Evolutionary conservation across 2,113 vertebrate genomes (phyloP).

Genomic region (Colistium nudipinnis): DNA sequence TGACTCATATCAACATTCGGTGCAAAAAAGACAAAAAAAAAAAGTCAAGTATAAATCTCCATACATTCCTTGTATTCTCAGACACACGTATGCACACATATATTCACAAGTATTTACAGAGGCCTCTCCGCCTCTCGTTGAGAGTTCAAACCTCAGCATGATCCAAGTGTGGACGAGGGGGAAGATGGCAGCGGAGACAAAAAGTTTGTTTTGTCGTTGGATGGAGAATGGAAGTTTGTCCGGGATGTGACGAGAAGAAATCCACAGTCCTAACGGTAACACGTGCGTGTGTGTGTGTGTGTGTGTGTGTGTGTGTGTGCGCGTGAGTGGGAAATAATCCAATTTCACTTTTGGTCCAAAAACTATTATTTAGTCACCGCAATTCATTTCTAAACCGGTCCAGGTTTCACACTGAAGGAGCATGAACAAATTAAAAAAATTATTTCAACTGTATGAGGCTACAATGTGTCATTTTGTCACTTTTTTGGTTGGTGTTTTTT

Average conservation of each 20-base stretch:
- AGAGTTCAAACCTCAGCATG: slow-evolving; percentile 45
- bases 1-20: slow-evolving; percentile 36
- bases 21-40: slow-evolving; percentile 28
- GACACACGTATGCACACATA: slow-evolving; percentile 42
- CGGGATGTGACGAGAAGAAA: slow-evolving; percentile 9
- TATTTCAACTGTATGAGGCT: too few relatives aligned
- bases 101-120: slow-evolving; percentile 65
- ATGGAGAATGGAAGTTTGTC: neutral
- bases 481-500: too few relatives aligned
- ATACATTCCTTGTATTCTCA: slow-evolving; percentile 73
- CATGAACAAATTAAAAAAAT: too few relatives aligned
- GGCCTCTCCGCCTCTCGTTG: neutral
- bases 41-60: slow-evolving; percentile 74
- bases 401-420: too few relatives aligned
- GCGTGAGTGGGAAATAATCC: neutral
- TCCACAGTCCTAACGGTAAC: neutral
- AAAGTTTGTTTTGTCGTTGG: slow-evolving; percentile 3
- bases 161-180: neutral
- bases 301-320: neutral
- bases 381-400: too few relatives aligned
- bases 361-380: too few relatives aligned
- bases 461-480: too few relatives aligned
- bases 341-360: too few relatives aligned
- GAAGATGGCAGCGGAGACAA: slow-evolving; percentile 35
- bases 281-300: neutral